These are phyloP conservation scores for Caerostris extrusa DNA, from an alignment of 1,140 invertebrate genomes.

Conservation along the genomic window DNA sequence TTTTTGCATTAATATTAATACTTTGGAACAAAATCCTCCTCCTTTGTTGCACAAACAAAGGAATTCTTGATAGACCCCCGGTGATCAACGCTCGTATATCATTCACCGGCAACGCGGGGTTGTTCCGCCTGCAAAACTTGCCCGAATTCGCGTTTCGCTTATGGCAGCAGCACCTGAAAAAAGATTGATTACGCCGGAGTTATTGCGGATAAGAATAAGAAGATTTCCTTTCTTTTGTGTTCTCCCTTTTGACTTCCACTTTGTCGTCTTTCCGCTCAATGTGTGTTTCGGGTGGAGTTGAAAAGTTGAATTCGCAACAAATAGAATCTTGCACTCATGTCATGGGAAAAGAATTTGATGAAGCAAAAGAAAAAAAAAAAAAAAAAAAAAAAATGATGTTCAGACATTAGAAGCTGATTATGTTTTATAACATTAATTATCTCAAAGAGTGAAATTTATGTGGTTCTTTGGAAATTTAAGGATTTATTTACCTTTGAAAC, in stretches of 20 bases:
- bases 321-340: not conserved
- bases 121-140: conserved; percentile 20
- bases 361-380: too few relatives aligned
- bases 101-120: not conserved
- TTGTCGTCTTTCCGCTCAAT: not conserved
- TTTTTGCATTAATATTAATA: too few relatives aligned
- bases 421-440: too few relatives aligned
- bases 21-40: too few relatives aligned
- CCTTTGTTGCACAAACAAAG: too few relatives aligned
- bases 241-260: not conserved
- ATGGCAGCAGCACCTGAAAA: conserved; percentile 46
- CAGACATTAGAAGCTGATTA: too few relatives aligned
- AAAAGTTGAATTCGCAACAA: conserved; percentile 13
- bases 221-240: not conserved
- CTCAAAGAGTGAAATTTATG: too few relatives aligned
- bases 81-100: not conserved
- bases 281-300: not conserved
- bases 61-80: not conserved
- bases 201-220: not conserved
- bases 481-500: too few relatives aligned
- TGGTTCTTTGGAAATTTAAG: too few relatives aligned
- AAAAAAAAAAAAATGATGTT: too few relatives aligned
- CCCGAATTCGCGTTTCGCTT: conserved; percentile 19
- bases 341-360: not conserved
- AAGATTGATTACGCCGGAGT: conserved; percentile 40